Evolutionary conservation across 2,888 invertebrate genomes (phyloP), one percentile per base, ranked within the genome.

Genomic region (Diplolepis rosae): DNA sequence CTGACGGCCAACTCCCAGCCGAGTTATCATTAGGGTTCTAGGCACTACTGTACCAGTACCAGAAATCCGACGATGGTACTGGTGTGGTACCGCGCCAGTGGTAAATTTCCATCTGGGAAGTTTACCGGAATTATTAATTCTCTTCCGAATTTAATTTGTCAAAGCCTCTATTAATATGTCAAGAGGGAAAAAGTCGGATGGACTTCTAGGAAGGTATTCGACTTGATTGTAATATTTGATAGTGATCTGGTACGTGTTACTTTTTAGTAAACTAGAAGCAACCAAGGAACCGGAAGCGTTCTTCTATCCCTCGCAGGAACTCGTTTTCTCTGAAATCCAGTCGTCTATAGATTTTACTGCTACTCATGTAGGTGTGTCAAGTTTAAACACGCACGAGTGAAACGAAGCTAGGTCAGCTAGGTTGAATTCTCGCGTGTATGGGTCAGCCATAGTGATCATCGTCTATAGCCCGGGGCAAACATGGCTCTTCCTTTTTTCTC

Each of bases 391-490:
- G 13, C 35, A 54, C 7, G 18, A 54, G 39, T 48, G 48, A 48
- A 32, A 22, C 74, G 66, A 75, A 79, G 79, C 77, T 79, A 71
- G 80, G 80, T 80, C 82, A 80, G 78, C 80, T 80, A 76, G 75
- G 79, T 70, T 75, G 77, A 74, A 78, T 80, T 79, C 73, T 75
- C 69, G 70, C 75, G 70, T 80, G 79, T 79, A 70, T 77, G 76
- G 76, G 77, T 82, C 83, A 78, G 77, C 65, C 69, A 73, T 61
- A 77, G 66, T 70, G 80, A 82, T 79, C 79, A 74, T 69, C 72
- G 82, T 80, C 81, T 78, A 78, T 78, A 77, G 83, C 83, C 78
- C 75, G 67, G 68, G 79, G 82, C 80, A 72, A 76, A 75, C 77
- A 66, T 61, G 61, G 61, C 66, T 68, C 39, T 30, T 45, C 70